Conservation (phyloP, 2,888 invertebrate genomes). For the Caenorhabditis panamensis region DNA sequence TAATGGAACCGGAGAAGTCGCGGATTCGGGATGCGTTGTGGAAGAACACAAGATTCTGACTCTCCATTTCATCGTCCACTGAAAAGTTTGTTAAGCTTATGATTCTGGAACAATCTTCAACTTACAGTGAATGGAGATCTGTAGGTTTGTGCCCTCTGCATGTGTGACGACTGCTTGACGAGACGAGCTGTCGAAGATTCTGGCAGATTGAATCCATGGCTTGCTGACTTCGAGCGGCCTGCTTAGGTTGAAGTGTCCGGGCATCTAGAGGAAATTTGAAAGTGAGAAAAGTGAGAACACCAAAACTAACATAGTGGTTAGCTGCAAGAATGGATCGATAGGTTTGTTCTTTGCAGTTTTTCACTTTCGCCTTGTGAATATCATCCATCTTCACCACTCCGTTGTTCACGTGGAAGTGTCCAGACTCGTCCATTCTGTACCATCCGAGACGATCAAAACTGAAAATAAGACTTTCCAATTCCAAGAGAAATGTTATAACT, state of each 20-base stretch:
- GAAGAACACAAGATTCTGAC: constrained; percentile 73
- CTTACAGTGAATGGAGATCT: constrained; percentile 73
- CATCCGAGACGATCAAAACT: constrained; percentile 80
- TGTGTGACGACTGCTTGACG: constrained; percentile 77
- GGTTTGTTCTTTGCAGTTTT: constrained; percentile 79
- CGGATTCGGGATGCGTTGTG: constrained; percentile 77
- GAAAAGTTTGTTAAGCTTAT: constrained; percentile 9
- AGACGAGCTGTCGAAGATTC: constrained; percentile 73
- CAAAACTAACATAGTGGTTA: constrained; percentile 74
- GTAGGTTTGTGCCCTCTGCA: constrained; percentile 78
- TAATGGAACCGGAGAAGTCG: constrained; percentile 76
- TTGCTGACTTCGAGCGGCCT: constrained; percentile 71
- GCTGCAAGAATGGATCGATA: constrained; percentile 77
- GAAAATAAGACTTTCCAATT: constrained; percentile 43
- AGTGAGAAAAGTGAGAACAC: neutral
- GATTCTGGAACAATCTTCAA: no score
- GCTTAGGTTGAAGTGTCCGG: constrained; percentile 70
- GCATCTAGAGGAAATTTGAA: constrained; percentile 60
- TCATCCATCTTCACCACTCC: constrained; percentile 78
- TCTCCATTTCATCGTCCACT: constrained; percentile 66
- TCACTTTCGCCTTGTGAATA: constrained; percentile 78
- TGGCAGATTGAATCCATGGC: constrained; percentile 78
- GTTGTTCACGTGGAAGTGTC: constrained; percentile 75
- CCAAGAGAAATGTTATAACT: constrained; percentile 13
- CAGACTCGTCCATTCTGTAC: constrained; percentile 75